Evolutionary conservation across 2,113 vertebrate genomes (phyloP).

Genomic region (Dromaius novaehollandiae): DNA sequence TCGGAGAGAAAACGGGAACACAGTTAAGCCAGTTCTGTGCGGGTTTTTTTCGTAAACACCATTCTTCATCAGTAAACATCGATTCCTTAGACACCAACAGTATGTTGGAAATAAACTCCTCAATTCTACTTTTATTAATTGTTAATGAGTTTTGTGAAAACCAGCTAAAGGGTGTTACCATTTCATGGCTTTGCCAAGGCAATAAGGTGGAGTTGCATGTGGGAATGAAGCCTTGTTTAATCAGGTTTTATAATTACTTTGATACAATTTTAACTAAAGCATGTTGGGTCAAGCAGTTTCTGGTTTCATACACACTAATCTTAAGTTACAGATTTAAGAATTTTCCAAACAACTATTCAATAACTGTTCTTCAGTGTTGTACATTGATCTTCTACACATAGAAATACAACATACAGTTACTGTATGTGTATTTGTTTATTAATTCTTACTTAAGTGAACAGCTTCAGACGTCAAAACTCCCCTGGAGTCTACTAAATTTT

Average conservation of each 20-base stretch:
- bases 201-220: slow-evolving; percentile 72
- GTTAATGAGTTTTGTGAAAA: slow-evolving; percentile 19
- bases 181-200: slow-evolving; percentile 49
- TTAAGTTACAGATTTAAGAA: background rate
- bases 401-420: background rate
- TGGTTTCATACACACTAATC: background rate
- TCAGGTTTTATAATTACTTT: slow-evolving; percentile 71
- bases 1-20: background rate
- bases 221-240: slow-evolving; percentile 75
- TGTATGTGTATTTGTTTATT: background rate
- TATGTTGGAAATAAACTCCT: slow-evolving; percentile 22
- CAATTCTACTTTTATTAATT: background rate
- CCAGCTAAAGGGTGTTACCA: slow-evolving; percentile 65
- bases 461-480: background rate
- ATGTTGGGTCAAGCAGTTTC: slow-evolving; percentile 66
- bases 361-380: background rate
- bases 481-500: background rate
- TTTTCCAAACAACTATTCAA: background rate
- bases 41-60: background rate
- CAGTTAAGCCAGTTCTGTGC: background rate
- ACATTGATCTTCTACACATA: background rate
- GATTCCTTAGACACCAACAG: background rate
- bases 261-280: slow-evolving; percentile 66
- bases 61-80: background rate
- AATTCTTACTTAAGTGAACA: background rate